Evolutionary conservation across 2,113 vertebrate genomes (phyloP).

Genomic region (Hypocryptadius cinnamomeus): DNA sequence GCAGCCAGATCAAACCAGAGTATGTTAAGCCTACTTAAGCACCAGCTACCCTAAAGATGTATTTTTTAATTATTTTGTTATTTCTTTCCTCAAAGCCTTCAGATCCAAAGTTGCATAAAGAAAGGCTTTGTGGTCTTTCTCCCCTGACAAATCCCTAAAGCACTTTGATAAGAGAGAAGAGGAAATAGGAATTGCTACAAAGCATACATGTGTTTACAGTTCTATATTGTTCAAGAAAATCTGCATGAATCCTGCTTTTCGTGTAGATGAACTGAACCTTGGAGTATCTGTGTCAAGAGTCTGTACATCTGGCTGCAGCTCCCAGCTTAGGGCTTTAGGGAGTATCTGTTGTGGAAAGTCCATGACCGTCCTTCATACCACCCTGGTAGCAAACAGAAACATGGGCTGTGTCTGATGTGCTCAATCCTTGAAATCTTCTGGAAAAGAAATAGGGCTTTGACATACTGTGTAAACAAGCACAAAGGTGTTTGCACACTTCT

Average conservation of each 20-base stretch:
- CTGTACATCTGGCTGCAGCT: conserved; percentile 26
- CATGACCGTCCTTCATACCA: neutral
- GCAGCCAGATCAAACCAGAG: neutral
- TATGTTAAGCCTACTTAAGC: neutral
- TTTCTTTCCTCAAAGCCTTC: conserved; percentile 25
- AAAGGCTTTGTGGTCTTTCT: conserved; percentile 25
- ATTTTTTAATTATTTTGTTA: conserved; percentile 1
- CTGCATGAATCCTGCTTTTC: neutral
- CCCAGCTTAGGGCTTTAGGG: neutral
- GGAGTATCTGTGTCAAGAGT: neutral
- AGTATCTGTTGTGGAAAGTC: neutral
- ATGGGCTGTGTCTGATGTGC: neutral
- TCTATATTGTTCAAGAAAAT: conserved; percentile 21
- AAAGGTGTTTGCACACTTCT: conserved; percentile 16
- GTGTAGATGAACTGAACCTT: neutral
- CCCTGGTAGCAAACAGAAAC: conserved; percentile 36
- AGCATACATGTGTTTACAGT: neutral
- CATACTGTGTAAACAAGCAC: neutral
- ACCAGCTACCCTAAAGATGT: neutral
- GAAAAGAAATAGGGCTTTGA: neutral
- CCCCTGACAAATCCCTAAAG: neutral
- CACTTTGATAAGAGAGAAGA: neutral
- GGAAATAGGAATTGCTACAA: neutral
- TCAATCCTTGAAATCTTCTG: neutral
- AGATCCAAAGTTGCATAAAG: neutral